phyloP scores from a whole-genome alignment of 2,888 invertebrate genomes.

The Campopleginae sp. region DNA sequence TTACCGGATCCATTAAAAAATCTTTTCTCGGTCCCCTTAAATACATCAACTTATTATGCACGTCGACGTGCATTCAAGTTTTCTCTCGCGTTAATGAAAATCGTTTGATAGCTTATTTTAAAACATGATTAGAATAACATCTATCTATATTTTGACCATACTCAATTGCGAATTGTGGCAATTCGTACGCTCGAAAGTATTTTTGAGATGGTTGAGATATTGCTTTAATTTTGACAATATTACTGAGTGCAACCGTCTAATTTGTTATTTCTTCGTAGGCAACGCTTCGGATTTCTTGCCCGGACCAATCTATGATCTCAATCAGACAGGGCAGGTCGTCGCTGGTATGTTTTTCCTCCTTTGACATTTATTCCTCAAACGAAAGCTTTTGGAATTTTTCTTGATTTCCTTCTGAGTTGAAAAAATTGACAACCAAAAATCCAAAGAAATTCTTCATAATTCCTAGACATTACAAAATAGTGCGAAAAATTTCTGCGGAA shows the following conservation, averaged over 20 bases:
- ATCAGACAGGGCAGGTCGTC: slow-evolving; percentile 94
- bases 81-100: slow-evolving; percentile 14
- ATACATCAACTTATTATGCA: not conserved
- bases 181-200: slow-evolving; percentile 32
- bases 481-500: not conserved
- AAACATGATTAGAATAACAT: slow-evolving; percentile 11
- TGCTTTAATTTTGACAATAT: slow-evolving; percentile 58
- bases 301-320: slow-evolving; percentile 92
- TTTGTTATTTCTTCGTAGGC: slow-evolving; percentile 82
- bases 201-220: slow-evolving; percentile 72
- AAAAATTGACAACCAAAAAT: not conserved
- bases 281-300: slow-evolving; percentile 86
- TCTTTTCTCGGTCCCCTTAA: not conserved
- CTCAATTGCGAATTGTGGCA: slow-evolving; percentile 17
- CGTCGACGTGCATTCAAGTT: slow-evolving; percentile 1
- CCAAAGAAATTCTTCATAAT: not conserved
- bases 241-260: slow-evolving; percentile 58
- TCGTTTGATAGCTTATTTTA: slow-evolving; percentile 12
- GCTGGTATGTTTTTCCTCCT: slow-evolving; percentile 86
- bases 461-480: not conserved
- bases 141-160: slow-evolving; percentile 57
- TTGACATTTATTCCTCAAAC: not conserved
- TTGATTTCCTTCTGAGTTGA: no score
- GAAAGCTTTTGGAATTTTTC: not conserved
- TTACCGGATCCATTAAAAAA: slow-evolving; percentile 13